phyloP scores from a whole-genome alignment of 2,888 invertebrate species.

The Geophilus truncorum region DNA sequence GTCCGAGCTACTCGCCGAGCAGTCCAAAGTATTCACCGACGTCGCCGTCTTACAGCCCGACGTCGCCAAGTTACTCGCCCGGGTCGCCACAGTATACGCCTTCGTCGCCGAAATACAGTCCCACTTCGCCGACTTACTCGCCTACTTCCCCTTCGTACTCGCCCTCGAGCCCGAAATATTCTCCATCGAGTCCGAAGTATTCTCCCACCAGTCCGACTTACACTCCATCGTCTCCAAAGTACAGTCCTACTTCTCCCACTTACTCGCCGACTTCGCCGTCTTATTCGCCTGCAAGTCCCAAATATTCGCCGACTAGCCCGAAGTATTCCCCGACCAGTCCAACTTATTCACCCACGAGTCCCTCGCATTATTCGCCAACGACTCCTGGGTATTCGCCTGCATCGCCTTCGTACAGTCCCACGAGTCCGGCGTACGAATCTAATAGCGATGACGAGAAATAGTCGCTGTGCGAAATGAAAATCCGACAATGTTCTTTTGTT shows the following conservation, averaged over 20 bases:
- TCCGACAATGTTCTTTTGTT: too few relatives aligned
- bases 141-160: slow-evolving; percentile 65
- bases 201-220: slow-evolving; percentile 72
- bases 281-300: slow-evolving; percentile 68
- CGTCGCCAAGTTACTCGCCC: slow-evolving; percentile 61
- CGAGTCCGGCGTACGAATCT: slow-evolving; percentile 40
- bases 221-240: slow-evolving; percentile 64
- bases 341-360: too few relatives aligned
- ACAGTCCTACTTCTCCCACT: slow-evolving; percentile 53
- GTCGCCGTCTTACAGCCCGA: slow-evolving; percentile 71
- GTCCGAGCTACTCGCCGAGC: slow-evolving; percentile 59
- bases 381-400: too few relatives aligned
- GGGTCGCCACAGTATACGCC: too few relatives aligned
- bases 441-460: slow-evolving; percentile 39
- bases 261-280: slow-evolving; percentile 60
- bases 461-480: not conserved
- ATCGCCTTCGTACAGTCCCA: slow-evolving; percentile 45
- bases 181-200: slow-evolving; percentile 50
- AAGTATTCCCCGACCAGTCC: slow-evolving; percentile 63
- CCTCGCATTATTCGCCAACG: too few relatives aligned
- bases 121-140: slow-evolving; percentile 52
- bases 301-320: slow-evolving; percentile 52
- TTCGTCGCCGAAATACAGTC: too few relatives aligned
- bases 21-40: slow-evolving; percentile 76
- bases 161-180: slow-evolving; percentile 61